Percentiles rank a stretch among this genome's conserved stretches.
Conservation (phyloP, 1,140 invertebrate genomes). For the Drosophila serrata region DNA sequence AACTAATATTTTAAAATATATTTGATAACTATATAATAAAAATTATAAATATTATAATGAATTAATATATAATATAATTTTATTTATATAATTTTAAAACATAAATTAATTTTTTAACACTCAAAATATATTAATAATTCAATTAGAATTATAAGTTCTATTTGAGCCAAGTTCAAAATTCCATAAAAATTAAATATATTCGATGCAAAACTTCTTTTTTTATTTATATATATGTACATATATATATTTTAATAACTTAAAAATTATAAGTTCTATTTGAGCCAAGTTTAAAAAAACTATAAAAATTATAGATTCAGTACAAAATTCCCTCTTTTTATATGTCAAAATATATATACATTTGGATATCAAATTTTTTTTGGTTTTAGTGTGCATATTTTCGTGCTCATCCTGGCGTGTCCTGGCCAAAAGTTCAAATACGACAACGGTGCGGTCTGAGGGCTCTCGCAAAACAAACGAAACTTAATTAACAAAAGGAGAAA, state of each 20-base stretch:
- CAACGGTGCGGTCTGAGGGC: conserved; percentile 54
- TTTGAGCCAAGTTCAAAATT: too few relatives aligned
- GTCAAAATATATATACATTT: not conserved
- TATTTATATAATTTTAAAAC: not conserved
- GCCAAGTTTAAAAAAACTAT: too few relatives aligned
- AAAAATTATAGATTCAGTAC: not conserved
- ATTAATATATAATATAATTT: too few relatives aligned
- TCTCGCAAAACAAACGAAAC: conserved; percentile 64
- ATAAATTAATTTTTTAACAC: not conserved
- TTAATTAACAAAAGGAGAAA: conserved; percentile 65
- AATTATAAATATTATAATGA: too few relatives aligned
- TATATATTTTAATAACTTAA: too few relatives aligned
- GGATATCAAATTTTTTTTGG: not conserved
- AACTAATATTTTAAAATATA: too few relatives aligned
- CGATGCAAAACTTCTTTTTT: too few relatives aligned
- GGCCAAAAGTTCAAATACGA: conserved; percentile 57
- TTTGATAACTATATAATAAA: too few relatives aligned
- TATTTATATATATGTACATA: too few relatives aligned
- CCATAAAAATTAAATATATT: too few relatives aligned
- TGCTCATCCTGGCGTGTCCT: conserved; percentile 39
- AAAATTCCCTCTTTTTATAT: not conserved
- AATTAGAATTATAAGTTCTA: too few relatives aligned
- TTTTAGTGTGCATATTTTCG: conserved; percentile 16
- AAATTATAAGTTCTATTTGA: not conserved
- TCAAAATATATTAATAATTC: not conserved